Conservation (phyloP, 2,113 vertebrate species). For the Motacilla alba region DNA sequence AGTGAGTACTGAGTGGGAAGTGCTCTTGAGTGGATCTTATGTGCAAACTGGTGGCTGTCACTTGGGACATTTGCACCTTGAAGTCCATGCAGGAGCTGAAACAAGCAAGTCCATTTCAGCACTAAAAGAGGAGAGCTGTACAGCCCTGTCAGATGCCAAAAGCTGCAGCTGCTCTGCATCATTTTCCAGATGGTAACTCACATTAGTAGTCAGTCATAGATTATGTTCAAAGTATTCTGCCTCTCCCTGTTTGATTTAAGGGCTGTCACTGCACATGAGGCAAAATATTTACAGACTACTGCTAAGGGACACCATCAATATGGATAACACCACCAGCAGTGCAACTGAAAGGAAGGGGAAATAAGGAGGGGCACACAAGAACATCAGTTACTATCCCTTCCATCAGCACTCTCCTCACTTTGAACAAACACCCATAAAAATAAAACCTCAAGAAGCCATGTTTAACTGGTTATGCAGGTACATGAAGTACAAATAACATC, state of each 20-base stretch:
- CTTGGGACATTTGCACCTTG: background rate
- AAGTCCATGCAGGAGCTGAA: background rate
- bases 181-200: conserved; percentile 41
- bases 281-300: conserved; percentile 51
- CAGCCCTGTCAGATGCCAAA: background rate
- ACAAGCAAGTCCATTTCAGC: background rate
- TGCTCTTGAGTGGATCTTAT: background rate
- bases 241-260: conserved; percentile 22
- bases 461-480: background rate
- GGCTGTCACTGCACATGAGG: background rate
- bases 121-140: background rate
- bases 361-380: background rate
- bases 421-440: background rate
- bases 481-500: background rate
- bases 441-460: background rate
- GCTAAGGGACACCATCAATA: background rate
- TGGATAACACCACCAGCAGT: background rate
- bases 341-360: background rate
- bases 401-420: background rate
- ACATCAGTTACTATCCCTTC: background rate
- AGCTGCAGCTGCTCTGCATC: conserved; percentile 43
- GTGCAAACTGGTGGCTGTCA: accelerated
- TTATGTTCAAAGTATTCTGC: background rate
- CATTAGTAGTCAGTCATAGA: conserved; percentile 28
- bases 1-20: background rate